Base-by-base conservation (phyloP, 2,113 vertebrate genomes). In the Carollia perspicillata region DNA sequence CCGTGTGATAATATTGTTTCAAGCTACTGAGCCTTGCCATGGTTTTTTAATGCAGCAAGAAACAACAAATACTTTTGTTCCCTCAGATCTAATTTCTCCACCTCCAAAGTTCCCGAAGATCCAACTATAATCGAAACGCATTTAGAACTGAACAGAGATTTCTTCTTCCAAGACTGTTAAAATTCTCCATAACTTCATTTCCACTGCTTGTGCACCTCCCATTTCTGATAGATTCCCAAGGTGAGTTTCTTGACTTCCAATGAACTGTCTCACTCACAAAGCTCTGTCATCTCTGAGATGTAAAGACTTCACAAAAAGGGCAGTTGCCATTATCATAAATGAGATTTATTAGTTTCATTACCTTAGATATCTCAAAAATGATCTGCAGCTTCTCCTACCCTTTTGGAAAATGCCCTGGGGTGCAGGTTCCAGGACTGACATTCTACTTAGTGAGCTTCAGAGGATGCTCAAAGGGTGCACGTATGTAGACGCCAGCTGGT, bases 281-380 rank as follows among this genome's bases (percentile, higher is more conserved):
- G 23, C 28, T 17, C 8, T 7, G 17, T 75, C 69, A 44, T 58
- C 33, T 78, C n/a, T 79, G 53, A 83, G 51, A 81, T 83, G 55
- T 51, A 81, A 91, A 90, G 68, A 86, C 58, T 84, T 49, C 89
- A 90, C 94, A 75, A 58, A 92, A 77, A 93, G 49, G 75, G 49
- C 0, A 9, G 93, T 18, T 85, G 65, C 40, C 81, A 95, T n/a
- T 69, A 77, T 95, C 40, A 53, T 79, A 86, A 85, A 78, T 85
- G 53, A 94, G 58, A 88, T 96, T 92, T 90, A 93, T 92, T 89
- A 51, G 3, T 89, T 96, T 95, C 84, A 90, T 95, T 84, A 81
- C 26, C n/a, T 49, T 18, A 66, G 33, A 51, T 95, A 74, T 79
- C 95, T 96, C 20, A 58, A 94, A 91, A 87, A 42, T 40, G 72